Conservation (phyloP, 2,113 vertebrate genomes). For the Addax nasomaculatus region DNA sequence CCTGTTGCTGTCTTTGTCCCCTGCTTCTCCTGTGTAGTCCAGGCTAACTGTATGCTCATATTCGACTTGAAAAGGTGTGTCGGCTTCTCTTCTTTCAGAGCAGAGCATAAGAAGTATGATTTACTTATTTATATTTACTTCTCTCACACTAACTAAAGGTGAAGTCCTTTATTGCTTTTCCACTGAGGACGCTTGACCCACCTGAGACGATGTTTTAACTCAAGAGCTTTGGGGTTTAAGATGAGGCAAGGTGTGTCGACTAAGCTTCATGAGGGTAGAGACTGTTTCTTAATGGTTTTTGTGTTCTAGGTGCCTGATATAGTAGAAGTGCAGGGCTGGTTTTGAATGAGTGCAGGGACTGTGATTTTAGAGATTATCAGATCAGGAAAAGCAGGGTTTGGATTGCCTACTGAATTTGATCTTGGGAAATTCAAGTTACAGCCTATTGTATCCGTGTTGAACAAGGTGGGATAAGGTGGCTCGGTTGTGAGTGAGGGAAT, state of each 20-base stretch:
- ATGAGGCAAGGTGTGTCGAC: neutral
- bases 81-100: neutral
- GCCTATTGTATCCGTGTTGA: neutral
- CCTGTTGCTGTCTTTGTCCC: neutral
- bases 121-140: neutral
- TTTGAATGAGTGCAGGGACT: conserved; percentile 49
- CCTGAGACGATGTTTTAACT: conserved; percentile 21
- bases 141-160: neutral
- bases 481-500: neutral
- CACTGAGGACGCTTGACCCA: neutral
- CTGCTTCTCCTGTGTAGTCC: neutral
- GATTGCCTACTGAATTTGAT: conserved; percentile 42
- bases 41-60: neutral
- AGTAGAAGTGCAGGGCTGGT: neutral
- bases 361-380: conserved; percentile 55
- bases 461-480: neutral
- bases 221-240: conserved; percentile 41
- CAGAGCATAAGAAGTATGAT: neutral
- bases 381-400: conserved; percentile 34
- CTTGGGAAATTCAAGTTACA: conserved; percentile 39
- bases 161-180: conserved; percentile 6
- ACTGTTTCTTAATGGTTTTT: neutral
- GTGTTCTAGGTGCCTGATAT: neutral
- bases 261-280: neutral
- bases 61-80: neutral